phyloP scores from a whole-genome alignment of 2,797 vertebrate species.

The Typhlichthys subterraneus region DNA sequence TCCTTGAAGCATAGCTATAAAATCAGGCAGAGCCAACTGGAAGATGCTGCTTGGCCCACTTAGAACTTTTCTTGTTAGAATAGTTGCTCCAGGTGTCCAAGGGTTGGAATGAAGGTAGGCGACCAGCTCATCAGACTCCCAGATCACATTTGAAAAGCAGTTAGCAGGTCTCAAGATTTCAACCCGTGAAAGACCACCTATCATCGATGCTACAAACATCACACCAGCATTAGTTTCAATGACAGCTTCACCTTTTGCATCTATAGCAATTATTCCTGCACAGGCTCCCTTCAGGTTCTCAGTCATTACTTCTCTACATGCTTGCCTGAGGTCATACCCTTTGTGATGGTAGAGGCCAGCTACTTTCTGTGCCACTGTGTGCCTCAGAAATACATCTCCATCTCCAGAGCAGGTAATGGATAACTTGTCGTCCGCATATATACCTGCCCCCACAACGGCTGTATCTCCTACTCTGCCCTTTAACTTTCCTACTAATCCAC shows the following conservation, averaged over 20 bases:
- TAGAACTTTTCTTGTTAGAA: conserved; percentile 71
- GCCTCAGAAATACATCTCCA: conserved; percentile 79
- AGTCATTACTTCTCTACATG: conserved; percentile 75
- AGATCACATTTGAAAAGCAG: conserved; percentile 69
- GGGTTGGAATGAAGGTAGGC: conserved; percentile 76
- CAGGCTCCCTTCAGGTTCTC: conserved; percentile 68
- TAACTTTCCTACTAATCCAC: conserved; percentile 78
- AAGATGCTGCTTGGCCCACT: conserved; percentile 76
- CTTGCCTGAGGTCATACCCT: conserved; percentile 71
- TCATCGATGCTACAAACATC: conserved; percentile 78
- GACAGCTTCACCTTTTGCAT: conserved; percentile 67
- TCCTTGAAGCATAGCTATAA: conserved; percentile 64
- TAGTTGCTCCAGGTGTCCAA: conserved; percentile 76
- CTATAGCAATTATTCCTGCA: conserved; percentile 79
- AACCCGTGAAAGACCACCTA: conserved; percentile 59
- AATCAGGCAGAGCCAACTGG: conserved; percentile 66
- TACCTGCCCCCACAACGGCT: conserved; percentile 80
- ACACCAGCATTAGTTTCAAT: conserved; percentile 78
- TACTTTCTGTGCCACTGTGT: conserved; percentile 80
- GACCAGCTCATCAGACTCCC: conserved; percentile 78
- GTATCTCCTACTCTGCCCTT: conserved; percentile 81
- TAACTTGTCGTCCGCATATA: conserved; percentile 78
- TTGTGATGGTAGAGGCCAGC: conserved; percentile 77
- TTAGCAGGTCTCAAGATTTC: conserved; percentile 74
- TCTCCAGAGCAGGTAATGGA: conserved; percentile 81